Conservation (phyloP, 2,797 vertebrate genomes). For the Chelon labrosus region DNA sequence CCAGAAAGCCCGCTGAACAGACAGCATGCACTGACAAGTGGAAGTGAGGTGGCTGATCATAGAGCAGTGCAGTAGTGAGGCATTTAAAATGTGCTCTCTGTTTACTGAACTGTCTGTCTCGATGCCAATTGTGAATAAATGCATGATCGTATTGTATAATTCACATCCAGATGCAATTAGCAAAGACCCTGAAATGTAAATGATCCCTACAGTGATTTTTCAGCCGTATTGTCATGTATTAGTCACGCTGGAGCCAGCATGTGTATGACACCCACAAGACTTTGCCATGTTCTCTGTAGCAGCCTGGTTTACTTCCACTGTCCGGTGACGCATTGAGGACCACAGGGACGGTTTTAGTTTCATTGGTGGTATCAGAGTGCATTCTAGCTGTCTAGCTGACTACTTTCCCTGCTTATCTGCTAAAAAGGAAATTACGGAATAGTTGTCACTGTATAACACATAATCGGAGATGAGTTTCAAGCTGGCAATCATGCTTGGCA, state of each 20-base stretch:
- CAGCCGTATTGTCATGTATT: conserved; percentile 42
- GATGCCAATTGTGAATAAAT: conserved; percentile 26
- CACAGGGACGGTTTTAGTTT: conserved; percentile 55
- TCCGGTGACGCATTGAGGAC: conserved; percentile 50
- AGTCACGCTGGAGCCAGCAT: conserved; percentile 53
- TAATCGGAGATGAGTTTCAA: conserved; percentile 16
- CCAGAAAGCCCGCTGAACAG: conserved; percentile 40
- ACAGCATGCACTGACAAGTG: conserved; percentile 54
- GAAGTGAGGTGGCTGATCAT: conserved; percentile 49
- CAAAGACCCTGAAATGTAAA: conserved; percentile 32
- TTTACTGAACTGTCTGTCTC: conserved; percentile 20
- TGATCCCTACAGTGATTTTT: conserved; percentile 28
- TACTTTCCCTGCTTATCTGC: conserved; percentile 30
- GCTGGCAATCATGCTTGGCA: conserved; percentile 24
- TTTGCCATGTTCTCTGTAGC: conserved; percentile 44
- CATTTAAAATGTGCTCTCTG: conserved; percentile 28
- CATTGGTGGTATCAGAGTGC: conserved; percentile 47
- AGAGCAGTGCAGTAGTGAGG: conserved; percentile 32
- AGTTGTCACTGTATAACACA: conserved; percentile 20
- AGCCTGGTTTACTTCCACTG: conserved; percentile 54
- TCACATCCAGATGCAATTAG: conserved; percentile 20
- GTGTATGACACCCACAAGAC: conserved; percentile 54
- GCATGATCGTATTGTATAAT: conserved; percentile 6
- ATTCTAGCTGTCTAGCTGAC: conserved; percentile 29
- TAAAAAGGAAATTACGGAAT: conserved; percentile 11